A percentile compares a stretch with the other conserved stretches of the same genome.
Conservation (phyloP, 2,113 vertebrate species). For the Globicephala melas region DNA sequence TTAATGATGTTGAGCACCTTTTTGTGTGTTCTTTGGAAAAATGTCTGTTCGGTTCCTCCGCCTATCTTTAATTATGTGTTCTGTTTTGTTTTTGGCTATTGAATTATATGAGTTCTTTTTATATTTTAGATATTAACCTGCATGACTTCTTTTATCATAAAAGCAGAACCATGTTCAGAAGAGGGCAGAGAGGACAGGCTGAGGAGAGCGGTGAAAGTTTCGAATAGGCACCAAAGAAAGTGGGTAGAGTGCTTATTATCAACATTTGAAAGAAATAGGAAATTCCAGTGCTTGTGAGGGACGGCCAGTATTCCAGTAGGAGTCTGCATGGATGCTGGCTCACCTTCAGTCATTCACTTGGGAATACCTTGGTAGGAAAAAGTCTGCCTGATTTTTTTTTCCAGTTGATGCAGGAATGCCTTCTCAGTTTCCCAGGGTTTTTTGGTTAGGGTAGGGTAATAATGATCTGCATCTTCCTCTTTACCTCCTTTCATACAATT, state of each 20-base stretch:
- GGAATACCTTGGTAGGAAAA: not conserved
- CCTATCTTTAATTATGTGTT: not conserved
- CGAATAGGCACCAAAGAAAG: not conserved
- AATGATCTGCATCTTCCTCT: not conserved
- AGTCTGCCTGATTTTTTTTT: not conserved
- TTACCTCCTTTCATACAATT: not conserved
- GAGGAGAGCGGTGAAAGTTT: not conserved
- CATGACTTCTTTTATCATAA: not conserved
- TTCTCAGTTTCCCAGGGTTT: not conserved
- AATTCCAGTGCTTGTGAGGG: not conserved
- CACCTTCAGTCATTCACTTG: not conserved
- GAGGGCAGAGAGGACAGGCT: too few relatives aligned
- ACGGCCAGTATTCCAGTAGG: rapidly evolving
- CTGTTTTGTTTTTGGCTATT: not conserved
- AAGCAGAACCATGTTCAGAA: not conserved
- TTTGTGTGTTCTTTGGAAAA: not conserved
- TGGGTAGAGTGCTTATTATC: not conserved
- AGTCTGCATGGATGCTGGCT: rapidly evolving
- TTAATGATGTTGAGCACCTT: not conserved
- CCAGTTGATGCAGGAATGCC: rapidly evolving
- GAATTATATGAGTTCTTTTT: not conserved
- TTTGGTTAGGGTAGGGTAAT: not conserved
- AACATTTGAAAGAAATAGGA: not conserved
- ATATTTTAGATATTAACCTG: not conserved
- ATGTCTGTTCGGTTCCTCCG: not conserved